Evolutionary conservation across 2,113 vertebrate genomes (phyloP), one percentile per base, ranked within the genome.

Genomic region (Leucosticte australis): DNA sequence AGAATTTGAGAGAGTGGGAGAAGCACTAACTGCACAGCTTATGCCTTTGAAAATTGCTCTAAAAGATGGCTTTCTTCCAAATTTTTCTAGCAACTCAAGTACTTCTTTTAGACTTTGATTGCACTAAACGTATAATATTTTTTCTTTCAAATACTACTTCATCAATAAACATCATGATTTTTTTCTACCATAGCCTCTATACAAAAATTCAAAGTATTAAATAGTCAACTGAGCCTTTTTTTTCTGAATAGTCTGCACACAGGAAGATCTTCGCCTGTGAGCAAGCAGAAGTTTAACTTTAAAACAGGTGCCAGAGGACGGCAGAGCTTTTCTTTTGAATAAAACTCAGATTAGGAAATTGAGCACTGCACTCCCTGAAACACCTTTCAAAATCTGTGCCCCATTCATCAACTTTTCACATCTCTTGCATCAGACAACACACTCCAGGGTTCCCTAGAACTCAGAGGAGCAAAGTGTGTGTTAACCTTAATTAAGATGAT

Each of bases 71-170:
- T 93, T 85, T 56, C 78, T 87, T 71, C 7, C 20, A 41, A 33
- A 73, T 85, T 57, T 90, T 75, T 55, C 27, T 8, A 86, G 37
- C 6, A 27, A 88, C 49, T 63, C 46, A 76, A 68, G 42, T 26
- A 80, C 23, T 42, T 44, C 77, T 93, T 93, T 57, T 79, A 92
- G 37, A 39, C 26, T 57, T 49, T 65, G 64, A 83, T 6, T 81
- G 33, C 50, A 83, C 39, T 53, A 71, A 55, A 27, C 1, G 0
- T 37, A 35, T 33, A 47, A 27, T 13, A 41, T 3, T 5, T 27
- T 75, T 90, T 69, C 46, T 91, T 70, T 86, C 17, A 92, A 78
- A 87, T 53, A 68, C 35, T 44, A 44, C n/a, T 85, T 89, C 91
- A 89, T 82, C 79, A 94, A 93, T 79, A 93, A 93, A 73, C 59